Percentiles rank a stretch among this genome's conserved stretches.
phyloP scores from a whole-genome alignment of 2,797 vertebrate genomes.

The Selene dorsalis region DNA sequence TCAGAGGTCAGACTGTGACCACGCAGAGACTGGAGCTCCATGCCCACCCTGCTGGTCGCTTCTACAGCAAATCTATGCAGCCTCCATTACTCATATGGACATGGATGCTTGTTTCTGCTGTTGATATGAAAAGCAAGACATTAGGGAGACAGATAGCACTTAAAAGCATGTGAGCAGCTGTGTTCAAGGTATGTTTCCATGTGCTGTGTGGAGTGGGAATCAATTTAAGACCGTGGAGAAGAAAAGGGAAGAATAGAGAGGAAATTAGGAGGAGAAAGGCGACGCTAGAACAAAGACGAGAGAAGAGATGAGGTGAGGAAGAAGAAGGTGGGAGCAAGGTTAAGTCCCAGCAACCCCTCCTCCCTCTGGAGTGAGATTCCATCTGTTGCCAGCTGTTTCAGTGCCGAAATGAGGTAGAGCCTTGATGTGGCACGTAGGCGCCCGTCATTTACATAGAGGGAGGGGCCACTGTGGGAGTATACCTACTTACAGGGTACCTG shows the following conservation, averaged over 20 bases:
- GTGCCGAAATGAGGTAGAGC: slow-evolving; percentile 52
- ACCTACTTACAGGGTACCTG: slow-evolving; percentile 10
- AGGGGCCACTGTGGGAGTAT: slow-evolving; percentile 22
- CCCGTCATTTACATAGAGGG: slow-evolving; percentile 52
- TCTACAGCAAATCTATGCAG: slow-evolving; percentile 42
- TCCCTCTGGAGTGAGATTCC: slow-evolving; percentile 53
- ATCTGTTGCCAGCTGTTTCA: slow-evolving; percentile 79
- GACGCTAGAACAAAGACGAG: slow-evolving; percentile 17
- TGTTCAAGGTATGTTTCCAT: slow-evolving; percentile 27
- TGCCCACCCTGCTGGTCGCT: slow-evolving; percentile 11
- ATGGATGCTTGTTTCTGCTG: slow-evolving; percentile 46
- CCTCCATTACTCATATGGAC: slow-evolving; percentile 55
- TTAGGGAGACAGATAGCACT: slow-evolving; percentile 28
- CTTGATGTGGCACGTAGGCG: slow-evolving; percentile 57
- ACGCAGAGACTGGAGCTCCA: slow-evolving; percentile 43
- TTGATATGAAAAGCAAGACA: slow-evolving; percentile 48
- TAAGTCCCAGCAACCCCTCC: slow-evolving; percentile 66
- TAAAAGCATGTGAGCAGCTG: slow-evolving; percentile 51
- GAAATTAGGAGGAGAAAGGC: slow-evolving; percentile 29
- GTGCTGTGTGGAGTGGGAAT: slow-evolving; percentile 30
- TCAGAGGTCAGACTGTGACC: slow-evolving; percentile 67
- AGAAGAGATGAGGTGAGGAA: slow-evolving; percentile 35
- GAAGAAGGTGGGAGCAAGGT: slow-evolving; percentile 71
- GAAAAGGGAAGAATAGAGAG: slow-evolving; percentile 24
- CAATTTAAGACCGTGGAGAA: slow-evolving; percentile 39